Evolutionary conservation across 2,888 invertebrate genomes (phyloP).

Genomic region (Zonitis immaculata): DNA sequence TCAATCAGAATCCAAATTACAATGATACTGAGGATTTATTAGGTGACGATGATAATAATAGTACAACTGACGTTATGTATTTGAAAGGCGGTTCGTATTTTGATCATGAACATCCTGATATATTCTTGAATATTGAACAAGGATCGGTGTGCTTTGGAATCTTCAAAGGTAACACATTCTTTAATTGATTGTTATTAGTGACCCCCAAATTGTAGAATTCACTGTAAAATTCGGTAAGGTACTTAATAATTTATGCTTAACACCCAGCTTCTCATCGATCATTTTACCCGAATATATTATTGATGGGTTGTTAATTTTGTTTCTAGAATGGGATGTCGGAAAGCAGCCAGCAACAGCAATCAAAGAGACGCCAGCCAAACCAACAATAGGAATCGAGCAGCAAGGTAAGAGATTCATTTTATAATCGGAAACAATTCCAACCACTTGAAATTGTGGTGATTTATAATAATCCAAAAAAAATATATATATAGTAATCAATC

Average conservation of each 20-base stretch:
- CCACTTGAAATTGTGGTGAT: neutral
- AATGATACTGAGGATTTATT: constrained; percentile 55
- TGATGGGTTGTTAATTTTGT: constrained; percentile 8
- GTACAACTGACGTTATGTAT: neutral
- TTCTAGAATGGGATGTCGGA: constrained; percentile 46
- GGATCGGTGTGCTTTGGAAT: constrained; percentile 19
- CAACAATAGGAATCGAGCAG: constrained; percentile 38
- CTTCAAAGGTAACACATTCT: constrained; percentile 26
- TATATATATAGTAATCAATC: too few relatives aligned
- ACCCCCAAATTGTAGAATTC: neutral
- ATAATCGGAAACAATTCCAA: neutral
- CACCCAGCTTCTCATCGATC: neutral
- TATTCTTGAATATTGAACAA: constrained; percentile 18
- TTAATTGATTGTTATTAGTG: too few relatives aligned
- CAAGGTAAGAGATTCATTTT: constrained; percentile 40
- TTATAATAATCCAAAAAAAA: too few relatives aligned
- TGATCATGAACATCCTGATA: neutral
- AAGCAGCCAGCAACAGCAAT: constrained; percentile 33
- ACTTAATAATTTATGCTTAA: neutral
- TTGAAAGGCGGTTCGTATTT: neutral
- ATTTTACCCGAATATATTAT: neutral
- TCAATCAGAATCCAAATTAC: constrained; percentile 14
- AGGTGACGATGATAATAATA: constrained; percentile 24
- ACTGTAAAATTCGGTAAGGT: neutral
- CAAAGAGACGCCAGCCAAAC: constrained; percentile 27